Conservation (phyloP, 2,797 vertebrate genomes). For the Coracias cyanogaster region DNA sequence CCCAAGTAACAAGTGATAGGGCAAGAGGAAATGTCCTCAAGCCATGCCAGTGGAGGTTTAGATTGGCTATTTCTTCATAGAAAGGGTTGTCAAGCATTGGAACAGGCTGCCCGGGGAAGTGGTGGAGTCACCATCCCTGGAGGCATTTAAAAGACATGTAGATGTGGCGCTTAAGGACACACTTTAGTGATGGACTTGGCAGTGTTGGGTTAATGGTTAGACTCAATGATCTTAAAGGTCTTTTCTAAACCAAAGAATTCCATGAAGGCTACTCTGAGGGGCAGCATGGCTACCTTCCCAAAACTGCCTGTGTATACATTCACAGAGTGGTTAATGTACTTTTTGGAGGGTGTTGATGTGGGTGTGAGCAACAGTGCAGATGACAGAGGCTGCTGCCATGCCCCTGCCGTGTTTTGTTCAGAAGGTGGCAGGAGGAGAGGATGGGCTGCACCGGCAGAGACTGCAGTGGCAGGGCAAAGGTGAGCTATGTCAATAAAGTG, state of each 20-base stretch:
- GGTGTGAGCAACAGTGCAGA: not conserved
- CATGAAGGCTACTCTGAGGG: not conserved
- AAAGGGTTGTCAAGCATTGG: not conserved
- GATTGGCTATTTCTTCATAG: not conserved
- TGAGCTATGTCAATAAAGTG: accelerated
- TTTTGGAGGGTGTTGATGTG: not conserved
- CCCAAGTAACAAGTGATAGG: not conserved
- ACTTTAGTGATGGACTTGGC: not conserved
- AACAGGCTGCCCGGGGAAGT: not conserved
- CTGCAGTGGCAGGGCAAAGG: not conserved
- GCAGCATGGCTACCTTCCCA: not conserved
- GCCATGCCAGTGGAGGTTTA: not conserved
- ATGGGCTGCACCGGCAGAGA: accelerated
- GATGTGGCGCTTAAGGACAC: not conserved
- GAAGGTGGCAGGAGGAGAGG: too few species aligned
- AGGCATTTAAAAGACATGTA: not conserved
- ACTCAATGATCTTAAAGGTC: not conserved
- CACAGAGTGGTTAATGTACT: too few species aligned
- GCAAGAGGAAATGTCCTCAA: not conserved
- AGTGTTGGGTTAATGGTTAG: not conserved
- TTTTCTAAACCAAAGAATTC: not conserved
- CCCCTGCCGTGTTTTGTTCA: accelerated
- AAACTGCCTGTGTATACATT: accelerated
- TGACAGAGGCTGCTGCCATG: accelerated
- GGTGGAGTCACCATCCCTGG: not conserved